Base-by-base conservation (phyloP, 2,888 invertebrate species). In the Pherbina coryleti region DNA sequence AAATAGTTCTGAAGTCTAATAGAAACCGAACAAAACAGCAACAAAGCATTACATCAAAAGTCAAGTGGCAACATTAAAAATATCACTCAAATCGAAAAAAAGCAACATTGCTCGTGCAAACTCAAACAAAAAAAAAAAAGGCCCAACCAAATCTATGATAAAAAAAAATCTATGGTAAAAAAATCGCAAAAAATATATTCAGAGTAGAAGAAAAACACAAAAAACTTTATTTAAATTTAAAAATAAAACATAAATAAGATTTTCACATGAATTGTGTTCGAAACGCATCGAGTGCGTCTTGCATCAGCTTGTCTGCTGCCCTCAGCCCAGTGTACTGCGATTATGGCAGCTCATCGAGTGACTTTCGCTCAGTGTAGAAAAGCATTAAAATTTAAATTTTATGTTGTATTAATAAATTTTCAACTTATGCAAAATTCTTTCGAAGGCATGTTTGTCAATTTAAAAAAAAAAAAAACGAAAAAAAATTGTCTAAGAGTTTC, bases 351-450 rank as follows among this genome's bases (percentile, higher is more conserved):
- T 44, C 14, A 44, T 44, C 44, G 44, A 11, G 2, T 11, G 11
- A 11, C 14, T 44, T 44, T 44, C 44, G 44, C 44, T 44, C 37
- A 44, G 44, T 44, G 44, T 44, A 44, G 37, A 44, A 44, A 44
- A 44, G 14, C 14, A 11, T 44, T 60, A 25, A n/a, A 17, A 60
- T 60, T 25, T 9, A 34, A 51, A 53, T 51, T 70, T 70, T 70
- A 70, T 70, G 34, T 57, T 71, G 31, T 71, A 55, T 71, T 71
- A 55, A 71, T 71, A 71, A 55, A 55, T 37, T 34, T 57, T n/a
- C 11, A 71, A 57, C 14, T 71, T 55, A n/a, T 34, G 55, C 55
- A 71, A 31, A 67, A 34, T 55, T 34, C 19, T 71, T 57, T 34
- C 34, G 19, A 53, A 28, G 31, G 55, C 71, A 71, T 57, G 34